phyloP scores from a whole-genome alignment of 2,113 vertebrate species.

The Phyllopteryx taeniolatus region DNA sequence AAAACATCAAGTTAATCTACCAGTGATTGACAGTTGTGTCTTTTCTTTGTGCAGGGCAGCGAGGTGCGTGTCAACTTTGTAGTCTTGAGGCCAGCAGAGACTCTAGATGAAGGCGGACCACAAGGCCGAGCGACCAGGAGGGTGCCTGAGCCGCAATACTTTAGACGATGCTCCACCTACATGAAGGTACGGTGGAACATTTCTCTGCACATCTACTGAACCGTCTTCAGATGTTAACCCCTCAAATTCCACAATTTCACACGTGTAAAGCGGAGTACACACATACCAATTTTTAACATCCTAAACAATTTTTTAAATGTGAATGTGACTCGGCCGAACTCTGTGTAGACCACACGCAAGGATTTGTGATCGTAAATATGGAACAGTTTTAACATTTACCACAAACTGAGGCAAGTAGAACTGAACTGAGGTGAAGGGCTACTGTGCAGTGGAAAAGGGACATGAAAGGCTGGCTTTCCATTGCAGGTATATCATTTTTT shows the following conservation, averaged over 20 bases:
- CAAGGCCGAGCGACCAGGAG: slow-evolving; percentile 70
- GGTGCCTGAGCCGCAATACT: slow-evolving; percentile 74
- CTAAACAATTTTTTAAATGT: neutral
- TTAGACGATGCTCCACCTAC: slow-evolving; percentile 75
- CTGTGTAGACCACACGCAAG: neutral
- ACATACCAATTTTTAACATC: neutral
- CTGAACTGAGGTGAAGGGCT: too few species aligned
- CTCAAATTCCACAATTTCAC: neutral
- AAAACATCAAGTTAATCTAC: neutral
- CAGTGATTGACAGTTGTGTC: neutral
- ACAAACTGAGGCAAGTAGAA: too few species aligned
- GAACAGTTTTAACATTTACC: too few species aligned
- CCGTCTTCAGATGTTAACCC: slow-evolving; percentile 8
- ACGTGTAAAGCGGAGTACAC: neutral
- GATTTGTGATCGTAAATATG: neutral
- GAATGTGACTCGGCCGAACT: neutral
- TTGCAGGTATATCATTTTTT: too few species aligned
- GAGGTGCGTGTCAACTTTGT: slow-evolving; percentile 88
- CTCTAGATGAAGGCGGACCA: slow-evolving; percentile 75
- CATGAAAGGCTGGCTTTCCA: too few species aligned
- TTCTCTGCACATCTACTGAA: neutral
- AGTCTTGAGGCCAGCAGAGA: slow-evolving; percentile 77
- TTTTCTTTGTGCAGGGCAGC: slow-evolving; percentile 69
- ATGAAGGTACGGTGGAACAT: slow-evolving; percentile 74
- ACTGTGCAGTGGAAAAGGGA: too few species aligned